Conservation (phyloP, 2,797 vertebrate species). For the Numenius phaeopus region DNA sequence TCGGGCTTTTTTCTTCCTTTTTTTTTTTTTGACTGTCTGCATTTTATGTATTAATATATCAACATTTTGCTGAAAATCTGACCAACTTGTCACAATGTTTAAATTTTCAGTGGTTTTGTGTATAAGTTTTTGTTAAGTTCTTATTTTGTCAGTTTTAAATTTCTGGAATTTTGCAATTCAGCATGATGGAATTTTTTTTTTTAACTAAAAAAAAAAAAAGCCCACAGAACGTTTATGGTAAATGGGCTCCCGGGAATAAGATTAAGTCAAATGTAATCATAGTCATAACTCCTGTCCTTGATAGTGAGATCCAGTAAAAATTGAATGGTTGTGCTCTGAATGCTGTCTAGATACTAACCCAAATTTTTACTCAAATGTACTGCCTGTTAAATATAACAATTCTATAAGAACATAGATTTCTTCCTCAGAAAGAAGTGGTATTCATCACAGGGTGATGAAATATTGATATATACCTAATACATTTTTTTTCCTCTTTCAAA, state of each 20-base stretch:
- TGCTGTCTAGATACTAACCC: not conserved
- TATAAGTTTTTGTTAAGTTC: not conserved
- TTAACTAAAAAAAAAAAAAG: not conserved
- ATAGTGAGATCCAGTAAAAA: not conserved
- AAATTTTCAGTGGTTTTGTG: not conserved
- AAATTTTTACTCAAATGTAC: not conserved
- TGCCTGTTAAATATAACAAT: not conserved
- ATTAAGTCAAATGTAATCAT: not conserved
- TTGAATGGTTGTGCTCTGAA: not conserved
- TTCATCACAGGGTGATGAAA: not conserved
- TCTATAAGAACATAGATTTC: not conserved
- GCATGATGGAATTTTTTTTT: not conserved
- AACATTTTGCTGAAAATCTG: not conserved
- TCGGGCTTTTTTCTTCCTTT: not conserved
- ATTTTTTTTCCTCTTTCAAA: not conserved
- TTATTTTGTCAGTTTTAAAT: not conserved
- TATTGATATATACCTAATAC: not conserved
- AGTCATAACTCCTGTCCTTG: not conserved
- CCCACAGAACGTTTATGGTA: rapidly evolving
- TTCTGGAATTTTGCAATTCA: not conserved
- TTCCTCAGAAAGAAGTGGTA: not conserved
- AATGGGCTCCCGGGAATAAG: not conserved
- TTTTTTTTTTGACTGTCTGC: not conserved
- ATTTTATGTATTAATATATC: not conserved
- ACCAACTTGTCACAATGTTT: not conserved